Percentiles rank a stretch among this genome's conserved stretches.
phyloP scores from a whole-genome alignment of 2,797 vertebrate species.

The Hybognathus amarus region DNA sequence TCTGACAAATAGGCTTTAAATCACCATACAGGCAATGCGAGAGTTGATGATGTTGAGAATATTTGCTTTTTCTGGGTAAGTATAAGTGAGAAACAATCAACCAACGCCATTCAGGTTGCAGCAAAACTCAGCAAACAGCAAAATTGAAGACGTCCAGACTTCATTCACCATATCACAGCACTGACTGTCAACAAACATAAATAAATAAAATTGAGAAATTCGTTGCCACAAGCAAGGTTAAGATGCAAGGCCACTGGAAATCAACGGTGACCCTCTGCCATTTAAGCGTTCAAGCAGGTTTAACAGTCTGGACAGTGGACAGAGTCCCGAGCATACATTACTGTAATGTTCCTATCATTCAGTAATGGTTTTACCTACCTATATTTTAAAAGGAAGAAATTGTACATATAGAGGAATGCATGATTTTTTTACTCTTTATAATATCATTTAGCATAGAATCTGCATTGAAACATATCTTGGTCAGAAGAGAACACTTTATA shows the following conservation, averaged over 20 bases:
- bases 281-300: constrained; percentile 59
- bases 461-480: not conserved
- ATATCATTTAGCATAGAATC: not conserved
- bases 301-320: constrained; percentile 64
- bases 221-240: constrained; percentile 56
- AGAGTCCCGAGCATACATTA: constrained; percentile 58
- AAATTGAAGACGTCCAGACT: constrained; percentile 48
- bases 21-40: not conserved
- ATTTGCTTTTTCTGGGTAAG: constrained; percentile 20
- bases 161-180: constrained; percentile 47
- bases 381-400: constrained; percentile 51
- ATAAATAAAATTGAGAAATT: constrained; percentile 31
- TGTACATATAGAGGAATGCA: not conserved
- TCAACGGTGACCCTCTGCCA: constrained; percentile 28
- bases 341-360: constrained; percentile 51
- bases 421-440: not conserved
- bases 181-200: constrained; percentile 40
- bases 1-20: not conserved
- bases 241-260: constrained; percentile 53
- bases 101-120: constrained; percentile 25
- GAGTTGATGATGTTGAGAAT: constrained; percentile 2
- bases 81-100: constrained; percentile 36
- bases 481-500: constrained; percentile 30
- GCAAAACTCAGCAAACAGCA: constrained; percentile 49
- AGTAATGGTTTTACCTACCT: constrained; percentile 51